Evolutionary conservation across 2,797 vertebrate genomes (phyloP).

Genomic region (Poeciliopsis presidionis): DNA sequence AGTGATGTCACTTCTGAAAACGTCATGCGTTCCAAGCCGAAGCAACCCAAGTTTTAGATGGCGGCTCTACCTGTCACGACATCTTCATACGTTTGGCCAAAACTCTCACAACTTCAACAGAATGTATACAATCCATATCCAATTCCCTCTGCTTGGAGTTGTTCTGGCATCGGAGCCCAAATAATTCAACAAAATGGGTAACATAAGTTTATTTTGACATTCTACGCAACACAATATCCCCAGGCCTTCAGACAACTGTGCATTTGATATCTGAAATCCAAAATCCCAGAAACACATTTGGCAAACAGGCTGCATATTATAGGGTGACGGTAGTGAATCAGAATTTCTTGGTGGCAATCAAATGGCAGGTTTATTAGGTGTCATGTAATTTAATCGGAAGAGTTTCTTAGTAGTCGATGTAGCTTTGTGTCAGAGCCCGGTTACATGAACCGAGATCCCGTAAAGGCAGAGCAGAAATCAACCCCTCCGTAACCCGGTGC

Average conservation of each 20-base stretch:
- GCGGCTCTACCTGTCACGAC: constrained; percentile 46
- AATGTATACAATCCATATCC: constrained; percentile 26
- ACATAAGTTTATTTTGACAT: constrained; percentile 63
- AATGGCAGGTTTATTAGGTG: constrained; percentile 69
- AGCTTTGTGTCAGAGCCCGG: constrained; percentile 40
- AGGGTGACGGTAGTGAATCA: constrained; percentile 42
- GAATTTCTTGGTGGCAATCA: constrained; percentile 45
- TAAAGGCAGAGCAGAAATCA: constrained; percentile 20
- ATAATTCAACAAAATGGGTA: constrained; percentile 51
- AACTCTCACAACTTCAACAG: constrained; percentile 37
- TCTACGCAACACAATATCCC: constrained; percentile 40
- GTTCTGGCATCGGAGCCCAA: constrained; percentile 45
- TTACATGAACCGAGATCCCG: constrained; percentile 47
- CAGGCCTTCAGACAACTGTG: constrained; percentile 42
- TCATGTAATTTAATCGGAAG: constrained; percentile 51
- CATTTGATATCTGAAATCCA: constrained; percentile 54
- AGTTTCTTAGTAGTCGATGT: constrained; percentile 50
- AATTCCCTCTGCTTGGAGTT: constrained; percentile 30
- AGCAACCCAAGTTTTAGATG: constrained; percentile 3
- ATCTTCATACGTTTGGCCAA: constrained; percentile 57
- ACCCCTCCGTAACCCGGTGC: constrained; percentile 11
- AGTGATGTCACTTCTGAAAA: background rate
- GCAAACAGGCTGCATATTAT: constrained; percentile 49
- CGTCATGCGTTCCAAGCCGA: background rate
- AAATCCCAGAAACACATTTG: constrained; percentile 50